These are phyloP conservation scores for Tuta absoluta DNA, from an alignment of 2,888 invertebrate species.

Conservation along the genomic window DNA sequence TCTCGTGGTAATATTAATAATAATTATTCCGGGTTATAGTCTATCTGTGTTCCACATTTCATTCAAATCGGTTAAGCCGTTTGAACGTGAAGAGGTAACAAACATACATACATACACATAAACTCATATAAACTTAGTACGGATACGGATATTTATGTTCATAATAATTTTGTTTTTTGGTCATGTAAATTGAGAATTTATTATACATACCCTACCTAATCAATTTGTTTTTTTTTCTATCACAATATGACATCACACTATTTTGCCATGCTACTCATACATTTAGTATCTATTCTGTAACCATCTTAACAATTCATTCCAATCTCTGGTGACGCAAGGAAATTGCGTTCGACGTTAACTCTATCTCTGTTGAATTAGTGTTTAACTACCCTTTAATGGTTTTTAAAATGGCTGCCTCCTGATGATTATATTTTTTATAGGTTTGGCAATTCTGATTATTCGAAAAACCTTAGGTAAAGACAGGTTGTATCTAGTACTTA, in stretches of 20 bases:
- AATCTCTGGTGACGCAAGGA: constrained; percentile 15
- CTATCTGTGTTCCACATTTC: too few species aligned
- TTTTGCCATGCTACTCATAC: too few species aligned
- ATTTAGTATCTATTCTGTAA: background rate
- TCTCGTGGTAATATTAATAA: too few species aligned
- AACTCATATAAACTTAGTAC: too few species aligned
- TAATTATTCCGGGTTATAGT: too few species aligned
- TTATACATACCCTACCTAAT: background rate
- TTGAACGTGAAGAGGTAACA: too few species aligned
- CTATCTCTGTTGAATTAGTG: constrained; percentile 32
- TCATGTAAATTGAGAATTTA: background rate
- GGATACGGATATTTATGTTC: background rate
- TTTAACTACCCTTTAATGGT: constrained; percentile 28
- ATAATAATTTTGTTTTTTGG: background rate
- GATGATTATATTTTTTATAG: constrained; percentile 16
- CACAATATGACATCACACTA: too few species aligned
- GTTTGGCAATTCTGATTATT: constrained; percentile 3
- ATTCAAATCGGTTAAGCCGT: too few species aligned
- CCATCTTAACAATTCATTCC: constrained; percentile 1
- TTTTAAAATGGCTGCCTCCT: constrained; percentile 27
- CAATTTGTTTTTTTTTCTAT: background rate
- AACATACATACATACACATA: too few species aligned
- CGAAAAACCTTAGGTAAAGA: background rate
- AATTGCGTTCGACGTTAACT: constrained; percentile 30
- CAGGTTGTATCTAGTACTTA: too few species aligned